Percentiles rank a stretch among this genome's conserved stretches.
Conservation (phyloP, 2,113 vertebrate genomes). For the Myrmecophaga tridactyla region DNA sequence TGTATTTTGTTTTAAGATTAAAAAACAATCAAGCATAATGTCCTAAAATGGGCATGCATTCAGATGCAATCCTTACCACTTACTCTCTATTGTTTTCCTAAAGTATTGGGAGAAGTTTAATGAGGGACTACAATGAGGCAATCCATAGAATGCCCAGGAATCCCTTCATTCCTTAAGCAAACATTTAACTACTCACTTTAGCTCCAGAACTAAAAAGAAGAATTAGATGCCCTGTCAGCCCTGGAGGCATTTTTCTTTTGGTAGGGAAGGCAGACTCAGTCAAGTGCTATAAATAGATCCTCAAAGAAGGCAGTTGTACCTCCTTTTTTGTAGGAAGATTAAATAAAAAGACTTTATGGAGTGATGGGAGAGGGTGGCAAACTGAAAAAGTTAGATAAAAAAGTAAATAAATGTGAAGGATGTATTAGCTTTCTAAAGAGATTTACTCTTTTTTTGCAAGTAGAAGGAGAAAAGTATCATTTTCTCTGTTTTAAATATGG, state of each 20-base stretch:
- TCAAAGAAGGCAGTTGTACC: not conserved
- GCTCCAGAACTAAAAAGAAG: not conserved
- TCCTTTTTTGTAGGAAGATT: not conserved
- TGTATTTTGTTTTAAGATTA: not conserved
- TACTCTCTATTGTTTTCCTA: not conserved
- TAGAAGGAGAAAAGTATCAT: not conserved
- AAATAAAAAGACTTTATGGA: not conserved
- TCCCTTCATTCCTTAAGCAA: not conserved
- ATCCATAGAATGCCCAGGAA: not conserved
- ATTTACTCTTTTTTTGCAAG: not conserved
- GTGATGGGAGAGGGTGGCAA: not conserved
- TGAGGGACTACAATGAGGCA: too few species aligned
- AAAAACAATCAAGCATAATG: not conserved
- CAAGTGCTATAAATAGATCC: not conserved
- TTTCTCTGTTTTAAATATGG: not conserved
- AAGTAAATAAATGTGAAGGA: not conserved
- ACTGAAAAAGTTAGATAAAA: not conserved
- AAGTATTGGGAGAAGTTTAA: not conserved
- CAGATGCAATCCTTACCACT: not conserved
- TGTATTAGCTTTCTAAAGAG: not conserved
- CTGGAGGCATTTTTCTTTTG: not conserved
- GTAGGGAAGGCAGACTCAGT: not conserved
- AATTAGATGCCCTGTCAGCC: not conserved
- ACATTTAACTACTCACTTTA: not conserved
- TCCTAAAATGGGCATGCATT: not conserved